phyloP scores from a whole-genome alignment of 2,113 vertebrate species.

The Garra rufa region DNA sequence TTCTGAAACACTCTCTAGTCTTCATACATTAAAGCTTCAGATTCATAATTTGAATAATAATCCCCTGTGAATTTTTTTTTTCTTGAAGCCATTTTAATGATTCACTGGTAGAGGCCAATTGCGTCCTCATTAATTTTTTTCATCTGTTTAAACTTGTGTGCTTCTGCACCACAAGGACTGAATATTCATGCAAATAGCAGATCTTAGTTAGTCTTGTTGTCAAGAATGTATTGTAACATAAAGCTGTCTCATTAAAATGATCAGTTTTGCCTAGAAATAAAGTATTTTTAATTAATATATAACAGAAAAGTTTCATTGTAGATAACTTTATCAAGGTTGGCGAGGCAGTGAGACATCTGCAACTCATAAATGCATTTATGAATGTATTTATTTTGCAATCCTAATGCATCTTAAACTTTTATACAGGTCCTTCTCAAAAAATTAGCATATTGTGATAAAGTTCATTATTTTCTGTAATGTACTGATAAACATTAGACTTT shows the following conservation, averaged over 20 bases:
- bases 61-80: background rate
- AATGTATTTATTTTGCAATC: too few relatives aligned
- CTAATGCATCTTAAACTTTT: too few relatives aligned
- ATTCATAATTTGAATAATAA: background rate
- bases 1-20: background rate
- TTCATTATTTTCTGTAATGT: too few relatives aligned
- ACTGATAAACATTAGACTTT: too few relatives aligned
- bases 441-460: too few relatives aligned
- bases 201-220: background rate
- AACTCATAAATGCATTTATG: background rate
- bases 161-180: background rate
- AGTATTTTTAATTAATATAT: background rate
- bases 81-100: background rate
- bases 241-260: background rate
- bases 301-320: background rate
- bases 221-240: background rate
- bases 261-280: background rate
- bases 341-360: background rate
- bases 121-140: background rate
- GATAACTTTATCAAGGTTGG: background rate
- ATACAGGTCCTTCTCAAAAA: too few relatives aligned
- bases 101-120: background rate
- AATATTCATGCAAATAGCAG: background rate
- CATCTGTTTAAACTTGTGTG: background rate
- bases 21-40: background rate